phyloP scores from a whole-genome alignment of 2,797 vertebrate genomes.

The Chaetodon trifasciatus region DNA sequence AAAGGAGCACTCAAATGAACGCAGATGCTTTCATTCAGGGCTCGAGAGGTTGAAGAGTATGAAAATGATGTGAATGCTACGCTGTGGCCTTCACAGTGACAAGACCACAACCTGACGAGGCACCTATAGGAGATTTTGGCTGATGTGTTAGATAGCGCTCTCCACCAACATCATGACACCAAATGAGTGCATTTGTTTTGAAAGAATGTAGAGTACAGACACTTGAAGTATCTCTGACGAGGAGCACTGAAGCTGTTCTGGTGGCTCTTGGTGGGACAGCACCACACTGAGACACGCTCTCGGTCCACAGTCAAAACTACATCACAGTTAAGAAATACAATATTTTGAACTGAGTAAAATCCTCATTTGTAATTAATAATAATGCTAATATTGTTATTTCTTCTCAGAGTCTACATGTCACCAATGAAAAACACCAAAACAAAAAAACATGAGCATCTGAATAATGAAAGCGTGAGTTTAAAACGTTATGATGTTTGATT shows the following conservation, averaged over 20 bases:
- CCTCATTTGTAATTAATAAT: background rate
- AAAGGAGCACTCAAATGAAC: background rate
- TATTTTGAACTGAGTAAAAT: background rate
- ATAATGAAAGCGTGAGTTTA: background rate
- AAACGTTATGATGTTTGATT: background rate
- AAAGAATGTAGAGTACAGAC: background rate
- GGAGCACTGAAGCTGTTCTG: background rate
- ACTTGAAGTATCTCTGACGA: background rate
- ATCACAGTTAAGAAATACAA: background rate
- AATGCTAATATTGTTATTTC: background rate
- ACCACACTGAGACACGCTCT: background rate
- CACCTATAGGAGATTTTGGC: background rate
- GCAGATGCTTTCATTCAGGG: background rate
- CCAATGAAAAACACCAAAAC: background rate
- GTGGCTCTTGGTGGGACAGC: background rate
- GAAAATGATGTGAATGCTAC: background rate
- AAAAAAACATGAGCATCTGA: background rate
- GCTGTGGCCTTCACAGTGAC: background rate
- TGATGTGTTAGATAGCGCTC: background rate
- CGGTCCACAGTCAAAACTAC: background rate
- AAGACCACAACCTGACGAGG: background rate
- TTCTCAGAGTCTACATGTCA: background rate
- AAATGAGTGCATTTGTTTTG: background rate
- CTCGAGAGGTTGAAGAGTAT: background rate
- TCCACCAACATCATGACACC: background rate